Base-by-base conservation (phyloP, 2,888 invertebrate genomes). In the Physocephala rufipes region DNA sequence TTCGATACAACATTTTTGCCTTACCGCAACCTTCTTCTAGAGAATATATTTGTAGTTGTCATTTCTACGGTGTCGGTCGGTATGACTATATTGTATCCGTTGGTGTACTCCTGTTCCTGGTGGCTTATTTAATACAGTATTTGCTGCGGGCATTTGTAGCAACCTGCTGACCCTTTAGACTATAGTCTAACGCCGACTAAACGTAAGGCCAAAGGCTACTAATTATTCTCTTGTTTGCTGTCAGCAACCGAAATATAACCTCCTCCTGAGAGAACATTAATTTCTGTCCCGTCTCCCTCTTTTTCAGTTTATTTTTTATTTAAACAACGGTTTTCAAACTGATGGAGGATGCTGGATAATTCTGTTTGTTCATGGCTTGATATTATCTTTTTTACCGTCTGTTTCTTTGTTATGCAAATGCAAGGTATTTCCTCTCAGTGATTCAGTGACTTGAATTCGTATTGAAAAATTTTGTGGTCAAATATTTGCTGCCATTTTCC, bases 151-250 rank as follows among this genome's bases (percentile, higher is more conserved):
- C 55, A 16, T 24, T 5, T 51, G n/a, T 21, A 1, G 24, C 53
- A 55, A 24, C 21, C 51, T n/a, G 51, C 5, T 16, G 51, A 24
- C 15, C 26, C 24, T 55, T 15, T 66, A 24, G 15, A 28, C 53
- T 36, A 43, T 43, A 55, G 19, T 55, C 43, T 66, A 43, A 30
- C 43, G 30, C 36, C 30, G 7, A 55, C 55, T 36, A 49, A 47
- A 45, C 26, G 4, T 64, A 47, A 13, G 21, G 55, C 55, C 26
- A 13, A 21, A 21, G 55, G 13, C 26, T n/a, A 21, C 55, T 26
- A 26, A 24, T 36, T 36, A 15, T n/a, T n/a, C 26, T 21, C 2
- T 19, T 55, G 55, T 26, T 36, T 36, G 36, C n/a, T n/a, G n/a
- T n/a, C n/a, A n/a, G n/a, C n/a, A n/a, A n/a, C n/a, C n/a, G n/a